These are phyloP conservation scores for Silurus glanis DNA, from an alignment of 2,113 vertebrate genomes.

Conservation along the genomic window DNA sequence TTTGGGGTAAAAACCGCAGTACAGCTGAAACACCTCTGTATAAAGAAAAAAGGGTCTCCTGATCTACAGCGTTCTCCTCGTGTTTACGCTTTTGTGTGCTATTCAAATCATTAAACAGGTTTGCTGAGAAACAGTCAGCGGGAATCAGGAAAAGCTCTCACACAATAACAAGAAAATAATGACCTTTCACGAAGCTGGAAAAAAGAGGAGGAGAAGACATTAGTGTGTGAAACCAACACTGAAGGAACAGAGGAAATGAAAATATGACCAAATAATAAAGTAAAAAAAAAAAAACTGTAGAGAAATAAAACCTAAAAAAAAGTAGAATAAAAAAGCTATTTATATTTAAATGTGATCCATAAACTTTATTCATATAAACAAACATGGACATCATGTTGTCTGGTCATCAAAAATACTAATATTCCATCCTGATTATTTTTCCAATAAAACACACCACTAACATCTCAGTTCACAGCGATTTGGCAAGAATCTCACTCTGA, in stretches of 20 bases:
- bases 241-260: neutral
- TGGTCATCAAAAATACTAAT: neutral
- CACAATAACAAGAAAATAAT: neutral
- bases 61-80: neutral
- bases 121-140: neutral
- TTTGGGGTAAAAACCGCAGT: neutral
- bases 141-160: neutral
- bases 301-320: neutral
- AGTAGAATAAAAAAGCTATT: neutral
- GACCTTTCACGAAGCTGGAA: conserved; percentile 1
- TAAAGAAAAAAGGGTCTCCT: neutral
- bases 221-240: neutral
- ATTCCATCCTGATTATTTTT: neutral
- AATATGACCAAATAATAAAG: neutral
- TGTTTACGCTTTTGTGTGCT: neutral
- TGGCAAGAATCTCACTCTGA: neutral
- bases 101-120: neutral
- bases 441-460: neutral
- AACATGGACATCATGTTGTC: neutral
- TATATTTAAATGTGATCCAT: neutral
- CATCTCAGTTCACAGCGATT: neutral
- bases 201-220: neutral
- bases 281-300: neutral
- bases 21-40: neutral
- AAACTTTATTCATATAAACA: neutral